Conservation (phyloP, 2,888 invertebrate genomes). For the Chalcis sispes region DNA sequence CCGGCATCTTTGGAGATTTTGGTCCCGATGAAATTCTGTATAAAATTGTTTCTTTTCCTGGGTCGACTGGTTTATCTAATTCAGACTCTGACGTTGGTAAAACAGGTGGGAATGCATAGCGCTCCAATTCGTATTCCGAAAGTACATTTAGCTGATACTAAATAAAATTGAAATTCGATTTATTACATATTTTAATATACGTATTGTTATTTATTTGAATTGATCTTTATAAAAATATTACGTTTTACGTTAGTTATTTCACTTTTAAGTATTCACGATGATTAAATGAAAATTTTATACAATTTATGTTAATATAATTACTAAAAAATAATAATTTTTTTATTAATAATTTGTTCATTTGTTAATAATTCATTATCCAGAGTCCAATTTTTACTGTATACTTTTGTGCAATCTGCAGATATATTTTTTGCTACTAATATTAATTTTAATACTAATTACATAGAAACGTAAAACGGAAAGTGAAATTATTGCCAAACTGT, state of each 20-base stretch:
- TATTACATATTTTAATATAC: background rate
- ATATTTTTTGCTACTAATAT: too few species aligned
- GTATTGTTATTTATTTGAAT: background rate
- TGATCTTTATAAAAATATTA: background rate
- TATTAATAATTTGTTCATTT: too few species aligned
- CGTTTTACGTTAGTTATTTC: background rate
- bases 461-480: too few species aligned
- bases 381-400: too few species aligned
- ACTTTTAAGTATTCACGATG: background rate
- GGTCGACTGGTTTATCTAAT: constrained; percentile 38
- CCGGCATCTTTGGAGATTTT: constrained; percentile 63
- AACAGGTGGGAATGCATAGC: constrained; percentile 63
- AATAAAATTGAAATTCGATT: background rate
- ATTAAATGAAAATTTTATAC: too few species aligned
- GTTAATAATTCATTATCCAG: too few species aligned
- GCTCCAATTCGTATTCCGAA: constrained; percentile 66
- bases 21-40: constrained; percentile 66
- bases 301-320: too few species aligned
- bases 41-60: constrained; percentile 59
- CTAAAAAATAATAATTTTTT: too few species aligned
- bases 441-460: too few species aligned
- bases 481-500: too few species aligned
- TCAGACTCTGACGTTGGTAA: constrained; percentile 58
- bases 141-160: constrained; percentile 65
- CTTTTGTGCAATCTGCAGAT: too few species aligned